A percentile compares a stretch with the other conserved stretches of the same genome.
Evolutionary conservation across 1,140 invertebrate genomes (phyloP).

Genomic region (Lutraria rhynchaena): DNA sequence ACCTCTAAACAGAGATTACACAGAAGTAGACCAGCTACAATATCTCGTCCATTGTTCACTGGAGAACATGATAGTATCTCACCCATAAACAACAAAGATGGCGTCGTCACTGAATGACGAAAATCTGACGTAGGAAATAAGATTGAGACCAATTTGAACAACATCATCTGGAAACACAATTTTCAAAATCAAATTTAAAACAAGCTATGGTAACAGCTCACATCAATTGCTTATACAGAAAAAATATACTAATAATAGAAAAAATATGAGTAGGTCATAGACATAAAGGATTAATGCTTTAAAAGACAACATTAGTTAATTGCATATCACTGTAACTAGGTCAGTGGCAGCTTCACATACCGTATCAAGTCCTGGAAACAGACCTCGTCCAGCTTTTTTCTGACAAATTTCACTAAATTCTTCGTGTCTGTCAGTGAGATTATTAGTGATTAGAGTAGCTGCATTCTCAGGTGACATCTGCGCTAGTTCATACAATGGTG

Average conservation of each 20-base stretch:
- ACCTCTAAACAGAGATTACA: constrained; percentile 89
- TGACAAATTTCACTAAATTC: constrained; percentile 85
- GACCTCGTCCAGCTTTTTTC: constrained; percentile 75
- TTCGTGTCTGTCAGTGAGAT: constrained; percentile 89
- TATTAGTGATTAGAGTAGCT: constrained; percentile 86
- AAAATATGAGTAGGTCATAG: too few relatives aligned
- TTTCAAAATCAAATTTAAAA: too few relatives aligned
- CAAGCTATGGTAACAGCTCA: too few relatives aligned
- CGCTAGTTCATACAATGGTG: constrained; percentile 88
- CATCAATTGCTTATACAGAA: too few relatives aligned
- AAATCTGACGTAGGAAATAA: constrained; percentile 95
- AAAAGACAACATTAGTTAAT: too few relatives aligned
- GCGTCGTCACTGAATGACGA: constrained; percentile 92
- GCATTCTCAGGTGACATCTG: constrained; percentile 87
- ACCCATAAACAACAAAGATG: constrained; percentile 91
- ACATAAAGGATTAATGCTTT: too few relatives aligned
- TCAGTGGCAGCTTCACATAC: too few relatives aligned
- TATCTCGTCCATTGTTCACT: constrained; percentile 86
- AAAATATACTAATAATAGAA: too few relatives aligned
- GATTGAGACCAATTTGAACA: constrained; percentile 86
- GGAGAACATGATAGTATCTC: constrained; percentile 88
- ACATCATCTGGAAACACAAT: constrained; percentile 88
- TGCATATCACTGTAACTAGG: too few relatives aligned
- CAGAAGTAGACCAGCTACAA: constrained; percentile 91
- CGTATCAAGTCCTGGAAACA: constrained; percentile 87